phyloP scores from a whole-genome alignment of 2,113 vertebrate species.

The Ceyx margarethae region DNA sequence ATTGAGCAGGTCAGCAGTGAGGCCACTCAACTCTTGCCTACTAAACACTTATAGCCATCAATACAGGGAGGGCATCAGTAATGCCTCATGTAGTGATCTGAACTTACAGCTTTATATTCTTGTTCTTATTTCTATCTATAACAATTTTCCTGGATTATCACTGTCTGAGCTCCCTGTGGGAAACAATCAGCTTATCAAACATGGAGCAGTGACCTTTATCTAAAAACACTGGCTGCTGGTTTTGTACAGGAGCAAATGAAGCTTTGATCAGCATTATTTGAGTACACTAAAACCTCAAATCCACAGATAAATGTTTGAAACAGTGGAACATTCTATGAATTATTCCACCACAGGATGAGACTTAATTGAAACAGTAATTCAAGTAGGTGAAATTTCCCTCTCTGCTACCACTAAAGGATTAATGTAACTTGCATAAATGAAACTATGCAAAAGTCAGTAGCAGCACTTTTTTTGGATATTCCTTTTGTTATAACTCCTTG shows the following conservation, averaged over 20 bases:
- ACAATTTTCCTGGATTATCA: background rate
- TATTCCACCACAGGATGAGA: background rate
- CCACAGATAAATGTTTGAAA: background rate
- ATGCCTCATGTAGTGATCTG: background rate
- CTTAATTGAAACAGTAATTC: slow-evolving; percentile 7
- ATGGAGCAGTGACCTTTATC: background rate
- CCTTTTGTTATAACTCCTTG: background rate
- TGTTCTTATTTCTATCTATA: background rate
- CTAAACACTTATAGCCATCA: background rate
- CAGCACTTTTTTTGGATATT: background rate
- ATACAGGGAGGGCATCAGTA: background rate
- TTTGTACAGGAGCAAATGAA: background rate
- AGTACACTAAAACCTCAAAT: background rate
- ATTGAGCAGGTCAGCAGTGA: slow-evolving; percentile 85
- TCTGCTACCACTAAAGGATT: background rate
- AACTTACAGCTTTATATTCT: background rate
- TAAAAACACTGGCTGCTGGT: background rate
- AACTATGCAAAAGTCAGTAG: background rate
- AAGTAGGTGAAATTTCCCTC: background rate
- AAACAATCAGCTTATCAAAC: background rate
- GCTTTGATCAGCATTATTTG: background rate
- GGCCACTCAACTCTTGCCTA: background rate
- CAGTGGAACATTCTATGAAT: background rate
- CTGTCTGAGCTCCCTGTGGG: background rate
- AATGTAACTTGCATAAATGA: background rate